Percentiles rank a stretch among this genome's conserved stretches.
Conservation (phyloP, 2,113 vertebrate species). For the Albula goreensis region DNA sequence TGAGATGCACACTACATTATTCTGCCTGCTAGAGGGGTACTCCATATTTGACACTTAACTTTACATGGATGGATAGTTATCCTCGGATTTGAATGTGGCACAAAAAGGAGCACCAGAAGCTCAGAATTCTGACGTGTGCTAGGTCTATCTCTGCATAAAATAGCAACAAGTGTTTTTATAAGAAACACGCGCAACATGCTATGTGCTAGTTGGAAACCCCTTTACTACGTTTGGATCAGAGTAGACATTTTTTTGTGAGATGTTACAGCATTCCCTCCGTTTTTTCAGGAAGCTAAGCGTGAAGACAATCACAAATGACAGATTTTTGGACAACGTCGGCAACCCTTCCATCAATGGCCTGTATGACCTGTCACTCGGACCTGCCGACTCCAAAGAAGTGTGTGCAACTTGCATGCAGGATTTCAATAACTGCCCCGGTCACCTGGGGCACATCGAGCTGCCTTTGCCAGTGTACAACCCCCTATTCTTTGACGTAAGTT, state of each 20-base stretch:
- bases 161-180: no score
- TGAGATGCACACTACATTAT: no score
- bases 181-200: no score
- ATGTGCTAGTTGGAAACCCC: background rate
- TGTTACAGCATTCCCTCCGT: background rate
- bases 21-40: no score
- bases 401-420: slow-evolving; percentile 92
- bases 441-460: slow-evolving; percentile 88
- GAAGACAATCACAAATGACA: slow-evolving; percentile 81
- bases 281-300: slow-evolving; percentile 84
- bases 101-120: no score
- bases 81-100: no score
- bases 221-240: no score
- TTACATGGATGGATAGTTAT: no score
- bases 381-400: slow-evolving; percentile 83
- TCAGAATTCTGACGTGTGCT: no score
- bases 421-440: slow-evolving; percentile 86
- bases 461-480: slow-evolving; percentile 91
- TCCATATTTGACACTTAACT: no score
- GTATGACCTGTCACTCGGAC: slow-evolving; percentile 89
- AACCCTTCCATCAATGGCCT: slow-evolving; percentile 83
- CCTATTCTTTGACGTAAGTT: slow-evolving; percentile 88
- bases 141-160: no score
- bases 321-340: slow-evolving; percentile 82
- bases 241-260: no score